A percentile compares a stretch with the other conserved stretches of the same genome.
These are phyloP conservation scores for Zenarchopterus dispar DNA, from an alignment of 2,797 vertebrate species.

Conservation along the genomic window DNA sequence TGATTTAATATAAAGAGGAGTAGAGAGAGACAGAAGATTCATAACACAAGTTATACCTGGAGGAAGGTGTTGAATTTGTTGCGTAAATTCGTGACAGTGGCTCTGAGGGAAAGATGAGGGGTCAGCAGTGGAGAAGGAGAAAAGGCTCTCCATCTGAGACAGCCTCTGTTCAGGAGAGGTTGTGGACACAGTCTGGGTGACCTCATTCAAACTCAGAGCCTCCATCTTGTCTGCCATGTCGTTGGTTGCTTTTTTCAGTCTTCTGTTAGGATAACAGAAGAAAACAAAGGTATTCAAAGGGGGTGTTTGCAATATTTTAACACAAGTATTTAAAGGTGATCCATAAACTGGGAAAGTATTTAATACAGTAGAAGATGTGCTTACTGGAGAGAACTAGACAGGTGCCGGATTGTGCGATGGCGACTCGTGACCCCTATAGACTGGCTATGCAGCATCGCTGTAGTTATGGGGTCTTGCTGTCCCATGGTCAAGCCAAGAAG, in stretches of 20 bases:
- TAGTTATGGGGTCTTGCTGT: slow-evolving; percentile 80
- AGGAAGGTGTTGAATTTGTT: slow-evolving; percentile 67
- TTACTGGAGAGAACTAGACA: slow-evolving; percentile 86
- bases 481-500: slow-evolving; percentile 85
- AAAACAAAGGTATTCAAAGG: background rate
- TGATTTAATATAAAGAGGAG: too few relatives aligned
- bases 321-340: background rate
- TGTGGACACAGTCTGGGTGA: background rate
- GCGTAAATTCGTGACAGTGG: slow-evolving; percentile 76
- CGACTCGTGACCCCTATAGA: slow-evolving; percentile 87
- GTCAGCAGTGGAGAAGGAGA: slow-evolving; percentile 79
- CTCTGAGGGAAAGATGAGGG: slow-evolving; percentile 72
- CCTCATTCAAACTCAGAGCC: slow-evolving; percentile 78
- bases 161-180: slow-evolving; percentile 57
- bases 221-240: slow-evolving; percentile 80
- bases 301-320: too few relatives aligned
- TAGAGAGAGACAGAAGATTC: background rate
- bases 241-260: slow-evolving; percentile 79
- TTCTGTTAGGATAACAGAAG: slow-evolving; percentile 72
- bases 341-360: background rate
- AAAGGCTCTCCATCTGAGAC: slow-evolving; percentile 79
- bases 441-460: slow-evolving; percentile 87
- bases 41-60: slow-evolving; percentile 42
- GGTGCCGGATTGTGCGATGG: slow-evolving; percentile 86
- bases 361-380: slow-evolving; percentile 15